These are phyloP conservation scores for Psococerastis gibbosa DNA, from an alignment of 2,888 invertebrate genomes.

Conservation along the genomic window DNA sequence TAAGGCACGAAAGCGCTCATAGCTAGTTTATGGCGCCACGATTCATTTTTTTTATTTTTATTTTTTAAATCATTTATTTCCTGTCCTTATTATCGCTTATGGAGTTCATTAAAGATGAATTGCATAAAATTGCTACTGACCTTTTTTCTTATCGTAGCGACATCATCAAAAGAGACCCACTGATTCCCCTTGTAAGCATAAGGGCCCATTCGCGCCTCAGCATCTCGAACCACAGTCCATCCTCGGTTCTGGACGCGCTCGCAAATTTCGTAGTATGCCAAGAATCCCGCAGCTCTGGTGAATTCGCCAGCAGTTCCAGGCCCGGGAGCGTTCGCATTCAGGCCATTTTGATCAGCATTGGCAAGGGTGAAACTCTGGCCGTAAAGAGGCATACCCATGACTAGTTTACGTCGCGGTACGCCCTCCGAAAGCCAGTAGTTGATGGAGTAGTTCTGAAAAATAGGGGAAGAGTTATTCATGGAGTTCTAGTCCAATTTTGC, in stretches of 20 bases:
- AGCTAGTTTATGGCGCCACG: no score
- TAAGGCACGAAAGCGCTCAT: no score
- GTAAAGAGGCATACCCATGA: conserved; percentile 80
- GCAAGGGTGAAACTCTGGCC: conserved; percentile 59
- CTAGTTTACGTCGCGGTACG: conserved; percentile 57
- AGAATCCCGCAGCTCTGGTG: conserved; percentile 66
- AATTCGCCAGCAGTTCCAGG: conserved; percentile 72
- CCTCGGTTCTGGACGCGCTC: conserved; percentile 55
- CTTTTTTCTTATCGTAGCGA: conserved; percentile 56
- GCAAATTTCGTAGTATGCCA: conserved; percentile 77
- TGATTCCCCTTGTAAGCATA: conserved; percentile 73
- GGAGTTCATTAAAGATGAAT: no score
- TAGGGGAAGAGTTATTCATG: conserved; percentile 10
- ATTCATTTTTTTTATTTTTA: no score
- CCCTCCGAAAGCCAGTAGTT: conserved; percentile 79
- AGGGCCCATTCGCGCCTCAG: conserved; percentile 62
- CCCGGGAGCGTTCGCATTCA: conserved; percentile 56
- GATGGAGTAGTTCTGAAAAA: conserved; percentile 57
- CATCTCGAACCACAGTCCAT: conserved; percentile 66
- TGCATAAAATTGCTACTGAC: no score
- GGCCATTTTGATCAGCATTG: conserved; percentile 37
- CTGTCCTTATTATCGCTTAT: no score
- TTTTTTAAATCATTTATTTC: no score
- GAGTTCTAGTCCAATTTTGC: no score
- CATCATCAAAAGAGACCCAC: conserved; percentile 83